Conservation (phyloP, 1,140 invertebrate species). For the Bilobella aurantiaca region DNA sequence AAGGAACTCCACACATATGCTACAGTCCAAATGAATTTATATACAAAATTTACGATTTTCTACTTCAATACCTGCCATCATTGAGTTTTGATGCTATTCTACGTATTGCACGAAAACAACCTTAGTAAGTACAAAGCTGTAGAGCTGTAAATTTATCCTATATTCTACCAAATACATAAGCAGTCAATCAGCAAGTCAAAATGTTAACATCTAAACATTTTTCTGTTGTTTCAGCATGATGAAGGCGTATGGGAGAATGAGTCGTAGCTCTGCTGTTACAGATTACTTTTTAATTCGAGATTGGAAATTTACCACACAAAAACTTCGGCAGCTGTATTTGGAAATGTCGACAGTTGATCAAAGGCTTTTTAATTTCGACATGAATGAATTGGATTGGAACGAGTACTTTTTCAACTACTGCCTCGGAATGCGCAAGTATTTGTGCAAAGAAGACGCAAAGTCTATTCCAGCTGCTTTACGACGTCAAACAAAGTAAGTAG, state of each 20-base stretch:
- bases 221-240: constrained; percentile 60
- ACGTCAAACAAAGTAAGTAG: no score
- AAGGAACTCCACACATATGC: constrained; percentile 73
- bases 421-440: constrained; percentile 58
- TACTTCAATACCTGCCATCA: constrained; percentile 74
- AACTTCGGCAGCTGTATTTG: constrained; percentile 58
- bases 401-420: constrained; percentile 59
- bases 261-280: constrained; percentile 60
- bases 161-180: not conserved
- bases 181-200: no score
- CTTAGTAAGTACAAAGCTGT: constrained; percentile 76
- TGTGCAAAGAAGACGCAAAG: constrained; percentile 68
- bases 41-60: constrained; percentile 65
- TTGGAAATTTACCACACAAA: constrained; percentile 67
- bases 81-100: constrained; percentile 65
- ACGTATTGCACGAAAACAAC: constrained; percentile 58
- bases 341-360: constrained; percentile 54
- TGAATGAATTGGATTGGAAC: constrained; percentile 56
- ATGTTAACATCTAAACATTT: constrained; percentile 36
- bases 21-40: constrained; percentile 58
- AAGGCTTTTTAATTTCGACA: constrained; percentile 57
- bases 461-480: no score
- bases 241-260: constrained; percentile 66
- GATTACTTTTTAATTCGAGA: constrained; percentile 67
- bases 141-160: constrained; percentile 16